phyloP scores from a whole-genome alignment of 2,113 vertebrate genomes.

The Callaeas wilsoni region DNA sequence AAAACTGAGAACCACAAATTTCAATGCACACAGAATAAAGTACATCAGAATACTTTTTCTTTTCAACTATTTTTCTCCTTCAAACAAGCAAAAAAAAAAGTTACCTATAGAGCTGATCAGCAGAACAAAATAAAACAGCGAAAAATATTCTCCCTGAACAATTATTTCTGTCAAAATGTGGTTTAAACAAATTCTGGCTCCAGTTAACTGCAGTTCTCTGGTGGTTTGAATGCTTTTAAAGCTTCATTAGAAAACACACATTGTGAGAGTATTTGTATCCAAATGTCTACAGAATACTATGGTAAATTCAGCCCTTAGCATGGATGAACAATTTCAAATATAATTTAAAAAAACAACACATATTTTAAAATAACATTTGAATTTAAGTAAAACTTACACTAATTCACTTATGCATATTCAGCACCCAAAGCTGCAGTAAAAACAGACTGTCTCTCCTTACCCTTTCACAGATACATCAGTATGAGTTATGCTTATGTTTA shows the following conservation, averaged over 20 bases:
- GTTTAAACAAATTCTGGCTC: conserved; percentile 27
- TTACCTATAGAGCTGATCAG: background rate
- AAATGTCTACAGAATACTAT: background rate
- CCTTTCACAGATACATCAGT: background rate
- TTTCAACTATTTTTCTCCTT: background rate
- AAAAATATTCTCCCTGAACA: background rate
- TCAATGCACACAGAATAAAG: background rate
- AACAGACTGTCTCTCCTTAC: background rate
- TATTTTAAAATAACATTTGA: conserved; percentile 16
- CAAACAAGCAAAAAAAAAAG: background rate
- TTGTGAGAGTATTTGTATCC: background rate
- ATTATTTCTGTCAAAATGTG: conserved; percentile 14
- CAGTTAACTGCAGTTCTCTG: conserved; percentile 18
- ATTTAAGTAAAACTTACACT: background rate
- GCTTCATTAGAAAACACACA: conserved; percentile 17
- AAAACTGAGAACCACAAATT: background rate
- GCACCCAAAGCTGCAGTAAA: background rate
- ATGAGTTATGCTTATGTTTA: background rate
- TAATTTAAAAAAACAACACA: background rate
- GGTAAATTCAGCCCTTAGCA: background rate
- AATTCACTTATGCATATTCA: background rate
- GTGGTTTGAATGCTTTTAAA: conserved; percentile 43
- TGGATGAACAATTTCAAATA: background rate
- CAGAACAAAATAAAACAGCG: background rate
- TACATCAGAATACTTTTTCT: background rate